Evolutionary conservation across 1,140 invertebrate species (phyloP).

Genomic region (Phocides pigmalion): DNA sequence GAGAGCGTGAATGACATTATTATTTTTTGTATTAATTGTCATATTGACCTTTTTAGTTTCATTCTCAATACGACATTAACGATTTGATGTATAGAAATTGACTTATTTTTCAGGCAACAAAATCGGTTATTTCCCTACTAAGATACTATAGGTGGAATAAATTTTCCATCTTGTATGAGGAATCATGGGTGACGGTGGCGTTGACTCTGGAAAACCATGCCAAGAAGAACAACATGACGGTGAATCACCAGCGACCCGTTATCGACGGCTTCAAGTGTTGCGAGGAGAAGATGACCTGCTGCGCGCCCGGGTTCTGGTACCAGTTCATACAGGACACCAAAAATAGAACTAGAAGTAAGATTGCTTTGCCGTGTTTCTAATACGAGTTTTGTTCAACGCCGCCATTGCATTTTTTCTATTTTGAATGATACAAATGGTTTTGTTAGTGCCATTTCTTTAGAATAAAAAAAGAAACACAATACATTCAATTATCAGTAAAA

Average conservation of each 20-base stretch:
- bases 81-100: too few relatives aligned
- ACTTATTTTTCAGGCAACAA: conserved; percentile 89
- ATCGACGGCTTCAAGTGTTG: conserved; percentile 90
- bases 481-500: too few relatives aligned
- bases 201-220: conserved; percentile 90
- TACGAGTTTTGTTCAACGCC: background rate
- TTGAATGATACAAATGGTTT: too few relatives aligned
- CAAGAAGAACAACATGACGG: conserved; percentile 89
- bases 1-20: too few relatives aligned
- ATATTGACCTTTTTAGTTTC: too few relatives aligned
- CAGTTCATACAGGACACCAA: conserved; percentile 94
- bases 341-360: conserved; percentile 94
- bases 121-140: conserved; percentile 95
- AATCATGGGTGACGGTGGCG: conserved; percentile 91
- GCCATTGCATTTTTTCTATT: background rate
- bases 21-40: too few relatives aligned
- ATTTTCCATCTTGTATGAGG: conserved; percentile 96
- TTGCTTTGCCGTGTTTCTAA: background rate
- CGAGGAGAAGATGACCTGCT: conserved; percentile 88
- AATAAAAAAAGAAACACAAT: too few relatives aligned
- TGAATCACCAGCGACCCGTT: conserved; percentile 89
- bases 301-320: conserved; percentile 91
- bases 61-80: too few relatives aligned
- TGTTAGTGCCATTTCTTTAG: too few relatives aligned
- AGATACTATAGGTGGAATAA: conserved; percentile 96